Evolutionary conservation across 2,888 invertebrate genomes (phyloP), one percentile per base, ranked within the genome.

Genomic region (Desoria tigrina): DNA sequence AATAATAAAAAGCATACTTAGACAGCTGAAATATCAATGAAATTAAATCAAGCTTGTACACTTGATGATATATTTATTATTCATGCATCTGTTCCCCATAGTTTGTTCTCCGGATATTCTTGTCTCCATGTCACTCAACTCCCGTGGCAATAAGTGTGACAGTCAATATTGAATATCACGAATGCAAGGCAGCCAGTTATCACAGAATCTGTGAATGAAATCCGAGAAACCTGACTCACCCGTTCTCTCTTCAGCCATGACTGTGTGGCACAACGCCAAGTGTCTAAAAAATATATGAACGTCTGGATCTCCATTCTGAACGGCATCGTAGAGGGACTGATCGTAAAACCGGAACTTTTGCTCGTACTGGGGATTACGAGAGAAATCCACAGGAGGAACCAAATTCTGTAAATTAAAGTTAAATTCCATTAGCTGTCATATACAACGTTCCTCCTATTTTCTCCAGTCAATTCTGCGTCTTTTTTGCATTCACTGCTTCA

Each of bases 191-290:
- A 32, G 6, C 32, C 32, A 32, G 32, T 7, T 32, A 32, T 32
- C 32, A 4, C 6, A 32, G 11, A 32, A 32, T 32, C 6, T 32
- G 11, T 32, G 49, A n/a, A 45, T 45, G 49, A 42, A 53, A 23
- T 32, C 11, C 23, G n/a, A 56, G 49, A 59, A 64, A 61, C 26
- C 39, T 28, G 24, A 56, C 74, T 74, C 74, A 78, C 91, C 90
- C 76, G 89, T 87, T 78, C 90, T 90, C 77, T 89, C 88, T 78
- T 94, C 96, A 0, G 97, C 92, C 98, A 99, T 99, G 59, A 99
- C 98, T 1, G 99, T 99, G 80, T 99, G 99, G 80, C 99, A 99
- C 37, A 99, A 84, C 1, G 98, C 93, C 73, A 99, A 84, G 64
- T 97, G 83, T 45, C 90, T 86, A 84, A 97, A 97, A 84, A 97